Evolutionary conservation across 1,140 invertebrate genomes (phyloP).

Genomic region (Ectropis grisescens): DNA sequence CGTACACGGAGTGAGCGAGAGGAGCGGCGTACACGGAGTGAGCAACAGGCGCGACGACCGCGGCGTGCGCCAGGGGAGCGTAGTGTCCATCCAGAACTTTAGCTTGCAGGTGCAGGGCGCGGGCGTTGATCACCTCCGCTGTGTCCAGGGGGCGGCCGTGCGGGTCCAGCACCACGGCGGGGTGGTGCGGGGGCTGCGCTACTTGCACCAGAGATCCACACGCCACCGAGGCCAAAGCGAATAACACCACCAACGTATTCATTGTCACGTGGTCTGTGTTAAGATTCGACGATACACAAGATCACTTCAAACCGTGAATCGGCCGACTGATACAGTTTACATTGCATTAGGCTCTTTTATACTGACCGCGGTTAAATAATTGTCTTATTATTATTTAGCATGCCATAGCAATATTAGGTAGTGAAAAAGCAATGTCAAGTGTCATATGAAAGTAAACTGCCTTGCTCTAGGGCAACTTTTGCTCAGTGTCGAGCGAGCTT

Average conservation of each 20-base stretch:
- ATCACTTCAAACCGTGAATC: slow-evolving; percentile 23
- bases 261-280: slow-evolving; percentile 37
- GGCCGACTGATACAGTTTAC: slow-evolving; percentile 19
- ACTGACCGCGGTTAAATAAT: slow-evolving; percentile 17
- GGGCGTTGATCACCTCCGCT: slow-evolving; percentile 60
- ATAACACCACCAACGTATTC: slow-evolving; percentile 70
- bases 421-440: slow-evolving; percentile 38
- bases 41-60: too few relatives aligned
- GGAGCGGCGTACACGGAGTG: too few relatives aligned
- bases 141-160: slow-evolving; percentile 57
- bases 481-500: too few relatives aligned
- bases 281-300: slow-evolving; percentile 15
- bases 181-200: slow-evolving; percentile 30
- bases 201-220: slow-evolving; percentile 22
- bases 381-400: slow-evolving; percentile 21
- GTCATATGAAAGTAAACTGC: slow-evolving; percentile 38
- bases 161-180: slow-evolving; percentile 37
- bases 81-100: too few relatives aligned
- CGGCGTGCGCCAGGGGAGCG: too few relatives aligned
- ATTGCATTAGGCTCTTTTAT: slow-evolving; percentile 18
- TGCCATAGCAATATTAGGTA: slow-evolving; percentile 10
- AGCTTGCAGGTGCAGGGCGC: slow-evolving; percentile 56
- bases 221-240: slow-evolving; percentile 28
- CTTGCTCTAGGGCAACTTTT: slow-evolving; percentile 27
- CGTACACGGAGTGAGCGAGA: too few relatives aligned